A percentile compares a stretch with the other conserved stretches of the same genome.
These are phyloP conservation scores for Leucoptera coffeella DNA, from an alignment of 2,888 invertebrate species.

Conservation along the genomic window DNA sequence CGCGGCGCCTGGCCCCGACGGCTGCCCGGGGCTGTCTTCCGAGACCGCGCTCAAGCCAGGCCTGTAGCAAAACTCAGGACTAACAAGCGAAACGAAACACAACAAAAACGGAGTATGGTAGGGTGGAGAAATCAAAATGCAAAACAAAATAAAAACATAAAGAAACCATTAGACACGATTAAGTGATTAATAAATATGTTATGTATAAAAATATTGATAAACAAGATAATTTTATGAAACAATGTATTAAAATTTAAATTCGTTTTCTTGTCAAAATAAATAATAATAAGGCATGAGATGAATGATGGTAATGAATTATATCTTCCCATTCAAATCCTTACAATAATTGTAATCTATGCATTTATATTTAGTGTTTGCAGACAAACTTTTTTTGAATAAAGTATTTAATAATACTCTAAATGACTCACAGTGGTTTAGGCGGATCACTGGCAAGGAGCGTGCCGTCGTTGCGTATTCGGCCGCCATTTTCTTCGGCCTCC, in stretches of 20 bases:
- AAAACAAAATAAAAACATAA: slow-evolving; percentile 6
- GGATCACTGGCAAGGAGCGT: slow-evolving; percentile 94
- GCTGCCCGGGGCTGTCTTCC: slow-evolving; percentile 25
- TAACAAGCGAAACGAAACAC: slow-evolving; percentile 24
- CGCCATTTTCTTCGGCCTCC: slow-evolving; percentile 76
- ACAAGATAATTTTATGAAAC: no score
- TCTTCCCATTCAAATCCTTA: not conserved
- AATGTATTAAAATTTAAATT: no score
- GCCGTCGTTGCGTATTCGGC: slow-evolving; percentile 82
- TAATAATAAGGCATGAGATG: no score
- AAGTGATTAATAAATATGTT: no score
- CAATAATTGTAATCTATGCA: no score
- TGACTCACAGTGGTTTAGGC: slow-evolving; percentile 89
- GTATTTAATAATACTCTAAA: not conserved
- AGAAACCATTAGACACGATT: slow-evolving; percentile 1
- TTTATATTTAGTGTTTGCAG: no score
- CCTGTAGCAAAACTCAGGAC: slow-evolving; percentile 80
- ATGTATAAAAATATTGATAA: no score
- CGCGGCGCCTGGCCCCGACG: slow-evolving; percentile 41
- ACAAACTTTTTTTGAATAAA: no score
- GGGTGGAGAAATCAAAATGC: slow-evolving; percentile 3
- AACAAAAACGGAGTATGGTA: slow-evolving; percentile 13
- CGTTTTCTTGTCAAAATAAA: no score
- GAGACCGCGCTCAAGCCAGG: slow-evolving; percentile 61
- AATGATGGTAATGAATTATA: no score